Evolutionary conservation across 2,113 vertebrate genomes (phyloP).

Genomic region (Ceyx melanurus): DNA sequence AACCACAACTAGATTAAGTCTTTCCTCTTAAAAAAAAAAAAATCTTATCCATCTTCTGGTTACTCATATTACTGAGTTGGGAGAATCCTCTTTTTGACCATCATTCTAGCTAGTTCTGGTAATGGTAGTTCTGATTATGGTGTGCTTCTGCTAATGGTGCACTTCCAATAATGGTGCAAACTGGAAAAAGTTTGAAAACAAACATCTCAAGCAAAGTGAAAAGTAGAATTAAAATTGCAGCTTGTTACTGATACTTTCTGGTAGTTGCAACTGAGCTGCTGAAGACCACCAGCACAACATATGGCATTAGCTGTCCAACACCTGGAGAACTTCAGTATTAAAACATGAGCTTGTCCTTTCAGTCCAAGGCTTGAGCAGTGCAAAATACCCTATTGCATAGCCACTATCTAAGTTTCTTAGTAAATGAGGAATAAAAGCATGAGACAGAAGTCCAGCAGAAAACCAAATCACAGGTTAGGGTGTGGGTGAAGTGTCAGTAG

Average conservation of each 20-base stretch:
- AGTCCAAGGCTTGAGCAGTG: background rate
- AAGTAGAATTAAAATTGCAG: background rate
- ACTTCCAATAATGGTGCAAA: background rate
- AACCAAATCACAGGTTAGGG: background rate
- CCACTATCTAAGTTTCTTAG: background rate
- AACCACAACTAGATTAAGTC: background rate
- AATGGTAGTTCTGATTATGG: background rate
- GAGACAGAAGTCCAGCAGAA: background rate
- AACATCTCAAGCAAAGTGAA: background rate
- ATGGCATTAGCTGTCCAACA: background rate
- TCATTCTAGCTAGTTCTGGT: background rate
- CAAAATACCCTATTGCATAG: background rate
- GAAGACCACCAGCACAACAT: background rate
- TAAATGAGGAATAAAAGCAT: background rate
- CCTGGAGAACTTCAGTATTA: background rate
- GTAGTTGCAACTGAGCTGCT: background rate
- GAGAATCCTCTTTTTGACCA: background rate
- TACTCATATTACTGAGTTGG: background rate
- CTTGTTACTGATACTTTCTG: background rate
- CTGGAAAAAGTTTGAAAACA: background rate
- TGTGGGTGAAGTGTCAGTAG: background rate
- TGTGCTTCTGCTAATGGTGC: background rate
- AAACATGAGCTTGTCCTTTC: background rate
- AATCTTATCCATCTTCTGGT: background rate
- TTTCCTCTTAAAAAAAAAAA: background rate